Conservation (phyloP, 92 coral and sea anemone species). For the Zoanthus solanderi region DNA sequence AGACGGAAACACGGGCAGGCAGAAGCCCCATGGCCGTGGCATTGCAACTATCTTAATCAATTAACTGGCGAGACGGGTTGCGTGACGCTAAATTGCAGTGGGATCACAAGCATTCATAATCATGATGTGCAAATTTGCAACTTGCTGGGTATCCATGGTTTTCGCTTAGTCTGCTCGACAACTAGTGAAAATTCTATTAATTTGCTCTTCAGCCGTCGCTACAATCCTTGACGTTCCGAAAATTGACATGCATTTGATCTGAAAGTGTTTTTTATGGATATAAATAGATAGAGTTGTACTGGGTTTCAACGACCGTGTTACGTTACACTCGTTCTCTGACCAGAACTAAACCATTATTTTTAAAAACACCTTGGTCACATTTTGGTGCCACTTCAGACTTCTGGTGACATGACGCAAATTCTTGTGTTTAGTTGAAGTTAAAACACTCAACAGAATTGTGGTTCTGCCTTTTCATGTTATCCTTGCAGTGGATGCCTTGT, state of each 20-base stretch:
- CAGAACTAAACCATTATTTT: neutral
- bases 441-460: no score
- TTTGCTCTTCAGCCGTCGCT: conserved; percentile 40
- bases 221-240: conserved; percentile 28
- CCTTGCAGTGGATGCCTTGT: no score
- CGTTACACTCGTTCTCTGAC: neutral
- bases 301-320: no score
- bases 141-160: conserved; percentile 40
- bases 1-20: conserved; percentile 38
- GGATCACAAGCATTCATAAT: conserved; percentile 42
- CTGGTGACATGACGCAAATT: no score
- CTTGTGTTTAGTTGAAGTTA: no score
- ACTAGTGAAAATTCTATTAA: conserved; percentile 16
- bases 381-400: neutral
- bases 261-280: neutral
- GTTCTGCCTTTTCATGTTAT: no score
- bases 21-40: conserved; percentile 42
- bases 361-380: neutral
- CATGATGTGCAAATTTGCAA: conserved; percentile 48
- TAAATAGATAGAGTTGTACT: neutral
- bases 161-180: conserved; percentile 40
- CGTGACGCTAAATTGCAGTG: conserved; percentile 42
- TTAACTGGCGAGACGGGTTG: conserved; percentile 41
- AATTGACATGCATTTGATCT: neutral
- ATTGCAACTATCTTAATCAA: conserved; percentile 41